Base-by-base conservation (phyloP, 2,888 invertebrate genomes). In the Xanthostigma xanthostigma region DNA sequence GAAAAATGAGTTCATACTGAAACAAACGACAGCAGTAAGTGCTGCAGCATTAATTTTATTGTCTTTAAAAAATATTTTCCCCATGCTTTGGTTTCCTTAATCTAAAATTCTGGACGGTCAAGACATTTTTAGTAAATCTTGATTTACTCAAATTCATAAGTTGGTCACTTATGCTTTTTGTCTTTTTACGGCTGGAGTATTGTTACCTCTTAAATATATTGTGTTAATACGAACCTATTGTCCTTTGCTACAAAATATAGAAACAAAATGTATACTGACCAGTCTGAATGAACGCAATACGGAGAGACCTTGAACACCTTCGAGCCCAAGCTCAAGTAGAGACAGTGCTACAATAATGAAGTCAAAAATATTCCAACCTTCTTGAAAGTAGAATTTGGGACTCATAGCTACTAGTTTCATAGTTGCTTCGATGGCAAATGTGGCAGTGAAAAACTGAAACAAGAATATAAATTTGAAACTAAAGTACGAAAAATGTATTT, bases 331-430 rank as follows among this genome's bases (percentile, higher is more conserved):
- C 72, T 97, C 97, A 63, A 96, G 73, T 58, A 96, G 74, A 59
- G 96, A 96, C 62, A 97, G 79, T 56, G 91, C 84, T 63, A 97
- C 97, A 68, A 97, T 96, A 63, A 95, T 88, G 70, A 95, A 93
- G 77, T 97, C 96, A 71, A 97, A 97, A 64, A 93, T 90, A 71
- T 97, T 97, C 96, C 96, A 97, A 58, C 93, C 92, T 69, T 94
- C 94, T 78, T 92, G 91, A 74, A 97, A 94, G 72, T 96, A 97
- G 72, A 78, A 90, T 66, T 93, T 89, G 51, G 96, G 94, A 71
- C 92, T 94, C 87, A 96, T 90, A 46, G 96, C 96, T 65, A 94
- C 81, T 60, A 97, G 74, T 70, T 97, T 97, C 70, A 94, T 73
- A 54, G 84, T 80, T 36, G 93, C 93, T 78, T 96, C 96, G 64